These are phyloP conservation scores for Aegithalos caudatus DNA, from an alignment of 2,113 vertebrate genomes.

Conservation along the genomic window DNA sequence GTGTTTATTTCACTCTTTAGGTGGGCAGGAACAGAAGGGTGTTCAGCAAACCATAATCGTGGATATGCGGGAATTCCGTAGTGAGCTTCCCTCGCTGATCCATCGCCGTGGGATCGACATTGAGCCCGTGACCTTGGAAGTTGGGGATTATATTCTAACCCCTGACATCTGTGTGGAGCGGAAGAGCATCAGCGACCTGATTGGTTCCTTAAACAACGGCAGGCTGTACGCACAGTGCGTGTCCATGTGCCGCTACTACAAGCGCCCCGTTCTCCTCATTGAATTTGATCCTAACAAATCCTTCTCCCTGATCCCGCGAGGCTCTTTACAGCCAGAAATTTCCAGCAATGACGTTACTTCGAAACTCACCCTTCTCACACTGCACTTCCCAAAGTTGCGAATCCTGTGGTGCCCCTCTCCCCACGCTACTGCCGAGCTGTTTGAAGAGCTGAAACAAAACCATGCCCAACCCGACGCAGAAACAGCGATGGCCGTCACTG, in stretches of 20 bases:
- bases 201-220: slow-evolving; percentile 90
- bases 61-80: slow-evolving; percentile 96
- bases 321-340: slow-evolving; percentile 86
- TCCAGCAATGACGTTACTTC: slow-evolving; percentile 87
- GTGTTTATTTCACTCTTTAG: slow-evolving; percentile 52
- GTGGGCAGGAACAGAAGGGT: slow-evolving; percentile 84
- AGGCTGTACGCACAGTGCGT: slow-evolving; percentile 90
- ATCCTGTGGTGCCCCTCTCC: slow-evolving; percentile 96
- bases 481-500: slow-evolving; percentile 82
- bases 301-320: slow-evolving; percentile 84
- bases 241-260: slow-evolving; percentile 93
- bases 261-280: slow-evolving; percentile 87
- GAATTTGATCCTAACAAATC: slow-evolving; percentile 91
- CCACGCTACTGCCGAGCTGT: slow-evolving; percentile 86
- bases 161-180: slow-evolving; percentile 92
- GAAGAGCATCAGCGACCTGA: slow-evolving; percentile 93
- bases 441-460: slow-evolving; percentile 88
- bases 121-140: slow-evolving; percentile 91
- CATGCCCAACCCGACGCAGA: slow-evolving; percentile 79
- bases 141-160: slow-evolving; percentile 94
- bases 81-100: slow-evolving; percentile 90
- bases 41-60: slow-evolving; percentile 83
- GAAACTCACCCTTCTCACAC: slow-evolving; percentile 88
- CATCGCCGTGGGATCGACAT: slow-evolving; percentile 94
- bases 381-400: slow-evolving; percentile 92